Base-by-base conservation (phyloP, 2,888 invertebrate genomes). In the Saturnia pavonia region DNA sequence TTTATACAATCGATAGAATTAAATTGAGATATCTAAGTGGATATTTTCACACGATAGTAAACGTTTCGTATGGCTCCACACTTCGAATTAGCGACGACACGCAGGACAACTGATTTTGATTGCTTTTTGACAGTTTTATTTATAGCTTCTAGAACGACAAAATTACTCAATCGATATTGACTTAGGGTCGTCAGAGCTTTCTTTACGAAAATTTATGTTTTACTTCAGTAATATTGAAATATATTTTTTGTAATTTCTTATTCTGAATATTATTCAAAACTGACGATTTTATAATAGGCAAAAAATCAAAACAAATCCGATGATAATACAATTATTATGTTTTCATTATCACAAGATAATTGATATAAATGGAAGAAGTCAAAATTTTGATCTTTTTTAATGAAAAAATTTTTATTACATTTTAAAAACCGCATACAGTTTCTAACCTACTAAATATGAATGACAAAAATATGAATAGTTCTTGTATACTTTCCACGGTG, bases 1-100 rank as follows among this genome's bases (percentile, higher is more conserved):
- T 79, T 76, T 73, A 9, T 22, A 25, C 74, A 77, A 73, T 54
- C 75, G 74, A 72, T 70, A 72, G 74, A 76, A 71, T 75, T 75
- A 81, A 80, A 77, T 27, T 40, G 22, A 34, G 45, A 19, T 9
- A 67, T 16, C 65, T 81, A 81, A 82, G 77, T 81, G 82, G 79
- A 69, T 71, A 69, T 74, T 72, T 80, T 82, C 81, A 79, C 82
- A 81, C 79, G 81, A 74, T 71, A 74, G 71, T 81, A 77, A 76
- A 78, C 77, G 16, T 60, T 34, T 22, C 25, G 48, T 16, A n/a
- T 65, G 19, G 7, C 3, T 19, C 40, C 16, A 34, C 12, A 9
- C 25, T 25, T 25, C 12, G 14, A 11, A 54, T 54, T 9, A 25
- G 25, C 25, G 14, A 12, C 27, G 6, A 6, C 57, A 60, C 27